These are phyloP conservation scores for Drosophila orena DNA, from an alignment of 1,140 invertebrate genomes.

Conservation along the genomic window DNA sequence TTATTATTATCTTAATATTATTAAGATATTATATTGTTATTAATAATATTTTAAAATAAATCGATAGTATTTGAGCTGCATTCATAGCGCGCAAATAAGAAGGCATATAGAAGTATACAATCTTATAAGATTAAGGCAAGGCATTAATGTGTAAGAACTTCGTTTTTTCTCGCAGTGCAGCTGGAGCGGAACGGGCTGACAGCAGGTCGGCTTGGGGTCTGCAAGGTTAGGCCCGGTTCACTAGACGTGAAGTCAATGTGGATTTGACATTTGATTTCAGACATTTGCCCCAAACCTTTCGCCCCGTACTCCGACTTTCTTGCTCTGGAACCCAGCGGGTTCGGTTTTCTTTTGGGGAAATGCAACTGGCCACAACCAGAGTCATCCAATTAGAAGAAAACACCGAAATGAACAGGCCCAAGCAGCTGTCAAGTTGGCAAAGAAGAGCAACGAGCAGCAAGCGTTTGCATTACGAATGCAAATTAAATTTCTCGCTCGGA, in stretches of 20 bases:
- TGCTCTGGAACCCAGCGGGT: neutral
- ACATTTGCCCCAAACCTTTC: constrained; percentile 40
- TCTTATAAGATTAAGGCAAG: too few relatives aligned
- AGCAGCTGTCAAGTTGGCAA: constrained; percentile 63
- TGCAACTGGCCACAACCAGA: constrained; percentile 65
- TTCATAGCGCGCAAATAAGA: too few relatives aligned
- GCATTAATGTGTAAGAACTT: neutral
- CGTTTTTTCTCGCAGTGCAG: neutral
- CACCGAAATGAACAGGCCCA: constrained; percentile 61
- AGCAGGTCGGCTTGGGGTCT: constrained; percentile 34
- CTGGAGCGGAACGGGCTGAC: neutral
- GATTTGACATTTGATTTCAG: constrained; percentile 79
- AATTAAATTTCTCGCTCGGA: constrained; percentile 65
- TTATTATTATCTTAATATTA: too few relatives aligned
- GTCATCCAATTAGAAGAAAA: constrained; percentile 77
- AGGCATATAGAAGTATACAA: too few relatives aligned
- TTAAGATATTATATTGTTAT: too few relatives aligned
- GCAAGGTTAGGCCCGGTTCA: constrained; percentile 71
- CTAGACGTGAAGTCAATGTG: constrained; percentile 68
- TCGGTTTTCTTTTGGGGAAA: constrained; percentile 32
- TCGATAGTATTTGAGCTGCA: too few relatives aligned
- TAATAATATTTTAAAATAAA: too few relatives aligned
- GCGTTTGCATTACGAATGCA: constrained; percentile 76
- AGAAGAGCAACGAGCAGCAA: constrained; percentile 39
- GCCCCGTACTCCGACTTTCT: constrained; percentile 6